Evolutionary conservation across 2,888 invertebrate species (phyloP), one percentile per base, ranked within the genome.

Genomic region (Caenorhabditis sinica): DNA sequence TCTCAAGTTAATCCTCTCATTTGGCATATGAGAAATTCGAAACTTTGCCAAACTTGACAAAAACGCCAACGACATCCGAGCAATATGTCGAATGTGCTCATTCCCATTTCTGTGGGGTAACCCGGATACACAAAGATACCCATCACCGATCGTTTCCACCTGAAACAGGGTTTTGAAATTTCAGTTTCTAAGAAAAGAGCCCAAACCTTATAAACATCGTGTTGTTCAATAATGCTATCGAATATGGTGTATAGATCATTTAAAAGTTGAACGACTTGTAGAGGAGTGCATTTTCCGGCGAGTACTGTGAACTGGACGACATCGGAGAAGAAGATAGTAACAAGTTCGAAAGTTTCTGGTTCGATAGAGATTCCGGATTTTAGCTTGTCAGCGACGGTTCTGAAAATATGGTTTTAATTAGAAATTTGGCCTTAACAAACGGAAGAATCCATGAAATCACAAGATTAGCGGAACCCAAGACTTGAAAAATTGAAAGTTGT

Each of bases 151-250:
- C 20, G 89, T 89, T 63, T 89, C 89, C n/a, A 89, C 89, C 89
- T 88, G 56, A 15, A 79, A 63, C 1, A 25, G 20, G 28, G 30
- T 15, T 61, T 20, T 63, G 15, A 36, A n/a, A 23, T n/a, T 11
- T 23, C 9, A 9, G 28, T 28, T 28, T 13, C 30, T 43, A 43
- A 20, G 11, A 43, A 71, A 36, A 60, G 17, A 33, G 23, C n/a
- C 9, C 17, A n/a, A 2, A 89, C 90, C 87, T 92, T 92, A 85
- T 92, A 92, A 33, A 90, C 91, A 63, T 92, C 91, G 71, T 90
- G 87, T 49, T 90, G 88, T 9, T 88, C 91, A 28, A 92, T 92
- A 28, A 91, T 90, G n/a, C 84, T 87, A 74, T 92, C 92, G 60
- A 92, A 89, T 3, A 86, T 76, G 1, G 90, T 88, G 82, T 92